These are phyloP conservation scores for Alexandromys fortis DNA, from an alignment of 2,113 vertebrate genomes.

Conservation along the genomic window DNA sequence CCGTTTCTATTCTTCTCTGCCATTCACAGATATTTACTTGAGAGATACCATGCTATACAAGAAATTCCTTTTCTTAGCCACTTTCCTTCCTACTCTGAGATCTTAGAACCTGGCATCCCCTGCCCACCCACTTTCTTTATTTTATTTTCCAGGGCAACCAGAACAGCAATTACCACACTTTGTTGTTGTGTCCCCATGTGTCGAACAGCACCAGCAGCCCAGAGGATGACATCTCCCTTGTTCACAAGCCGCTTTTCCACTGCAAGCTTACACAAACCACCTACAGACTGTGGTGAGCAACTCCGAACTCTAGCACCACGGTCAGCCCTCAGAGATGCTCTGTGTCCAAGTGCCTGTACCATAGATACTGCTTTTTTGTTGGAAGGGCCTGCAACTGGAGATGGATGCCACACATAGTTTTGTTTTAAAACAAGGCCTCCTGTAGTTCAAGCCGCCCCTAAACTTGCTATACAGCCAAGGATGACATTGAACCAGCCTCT, in stretches of 20 bases:
- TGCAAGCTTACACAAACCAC: neutral
- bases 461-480: neutral
- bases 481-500: neutral
- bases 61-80: neutral
- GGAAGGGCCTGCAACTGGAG: neutral
- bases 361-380: neutral
- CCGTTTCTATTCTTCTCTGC: neutral
- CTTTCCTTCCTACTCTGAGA: neutral
- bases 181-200: neutral
- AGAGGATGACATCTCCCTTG: neutral
- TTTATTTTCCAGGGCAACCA: neutral
- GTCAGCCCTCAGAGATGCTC: neutral
- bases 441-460: neutral
- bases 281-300: neutral
- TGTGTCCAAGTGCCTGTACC: neutral
- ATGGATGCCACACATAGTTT: neutral
- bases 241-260: neutral
- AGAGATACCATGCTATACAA: neutral
- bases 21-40: neutral
- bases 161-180: neutral
- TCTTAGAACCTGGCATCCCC: neutral
- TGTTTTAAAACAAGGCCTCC: neutral
- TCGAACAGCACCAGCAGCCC: neutral
- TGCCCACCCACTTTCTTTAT: neutral
- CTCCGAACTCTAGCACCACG: neutral